phyloP scores from a whole-genome alignment of 2,113 vertebrate species.

The Ia io region DNA sequence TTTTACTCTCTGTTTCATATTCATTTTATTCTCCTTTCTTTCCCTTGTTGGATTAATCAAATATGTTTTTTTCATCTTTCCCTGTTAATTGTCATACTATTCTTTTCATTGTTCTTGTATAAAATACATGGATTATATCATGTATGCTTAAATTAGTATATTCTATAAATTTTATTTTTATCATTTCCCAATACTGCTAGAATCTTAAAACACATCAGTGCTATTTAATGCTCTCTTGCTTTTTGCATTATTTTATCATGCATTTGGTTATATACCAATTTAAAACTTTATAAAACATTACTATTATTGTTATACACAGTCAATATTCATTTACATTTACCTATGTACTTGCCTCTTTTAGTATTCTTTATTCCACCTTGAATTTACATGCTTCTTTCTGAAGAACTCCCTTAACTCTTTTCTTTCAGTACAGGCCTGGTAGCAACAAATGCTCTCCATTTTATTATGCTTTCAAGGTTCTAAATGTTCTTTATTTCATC shows the following conservation, averaged over 20 bases:
- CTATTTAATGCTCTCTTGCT: not conserved
- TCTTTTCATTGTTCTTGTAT: not conserved
- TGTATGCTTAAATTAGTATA: not conserved
- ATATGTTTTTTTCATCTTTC: not conserved
- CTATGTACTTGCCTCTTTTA: not conserved
- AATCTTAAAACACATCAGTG: not conserved
- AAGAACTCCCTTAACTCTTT: not conserved
- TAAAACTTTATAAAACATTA: not conserved
- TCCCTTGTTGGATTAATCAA: not conserved
- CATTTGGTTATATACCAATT: not conserved
- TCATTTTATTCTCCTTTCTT: not conserved
- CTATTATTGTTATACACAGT: not conserved
- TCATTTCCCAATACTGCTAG: not conserved
- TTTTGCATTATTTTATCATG: not conserved
- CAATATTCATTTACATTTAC: not conserved
- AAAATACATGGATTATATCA: not conserved
- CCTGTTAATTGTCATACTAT: not conserved
- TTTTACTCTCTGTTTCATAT: not conserved
- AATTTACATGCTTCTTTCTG: not conserved
- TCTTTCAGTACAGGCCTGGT: not conserved
- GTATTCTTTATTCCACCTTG: not conserved
- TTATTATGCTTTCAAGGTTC: not conserved
- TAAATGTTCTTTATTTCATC: not conserved
- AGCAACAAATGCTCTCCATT: not conserved
- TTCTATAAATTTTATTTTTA: not conserved